A percentile compares a stretch with the other conserved stretches of the same genome.
These are phyloP conservation scores for Notoglanidium macrostoma DNA, from an alignment of 2,797 vertebrate genomes.

Conservation along the genomic window DNA sequence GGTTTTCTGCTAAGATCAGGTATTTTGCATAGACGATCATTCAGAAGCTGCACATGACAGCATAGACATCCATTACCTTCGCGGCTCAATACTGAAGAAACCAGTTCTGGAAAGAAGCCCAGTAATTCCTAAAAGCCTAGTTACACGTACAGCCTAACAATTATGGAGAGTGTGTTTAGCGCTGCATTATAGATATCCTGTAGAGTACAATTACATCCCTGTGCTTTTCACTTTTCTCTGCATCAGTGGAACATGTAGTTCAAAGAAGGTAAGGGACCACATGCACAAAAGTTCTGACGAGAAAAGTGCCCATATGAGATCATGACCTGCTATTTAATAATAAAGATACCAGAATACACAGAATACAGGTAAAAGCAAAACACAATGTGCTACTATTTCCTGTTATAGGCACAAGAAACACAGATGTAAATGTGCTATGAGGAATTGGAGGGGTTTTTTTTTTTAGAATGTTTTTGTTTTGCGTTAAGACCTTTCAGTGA, in stretches of 20 bases:
- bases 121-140: conserved; percentile 29
- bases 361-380: neutral
- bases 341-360: neutral
- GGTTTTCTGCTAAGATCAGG: neutral
- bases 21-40: neutral
- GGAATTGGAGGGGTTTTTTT: neutral
- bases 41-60: neutral
- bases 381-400: neutral
- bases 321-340: neutral
- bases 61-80: neutral
- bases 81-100: conserved; percentile 4
- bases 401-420: neutral
- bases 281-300: neutral
- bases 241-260: neutral
- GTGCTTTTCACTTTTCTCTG: neutral
- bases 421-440: neutral
- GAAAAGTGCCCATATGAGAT: neutral
- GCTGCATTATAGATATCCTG: conserved; percentile 9
- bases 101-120: conserved; percentile 24
- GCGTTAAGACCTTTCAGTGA: neutral
- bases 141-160: conserved; percentile 11
- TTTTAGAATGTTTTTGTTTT: neutral
- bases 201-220: conserved; percentile 12
- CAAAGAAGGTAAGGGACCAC: neutral
- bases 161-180: neutral